phyloP scores from a whole-genome alignment of 2,113 vertebrate genomes.

The Ptyas mucosa region DNA sequence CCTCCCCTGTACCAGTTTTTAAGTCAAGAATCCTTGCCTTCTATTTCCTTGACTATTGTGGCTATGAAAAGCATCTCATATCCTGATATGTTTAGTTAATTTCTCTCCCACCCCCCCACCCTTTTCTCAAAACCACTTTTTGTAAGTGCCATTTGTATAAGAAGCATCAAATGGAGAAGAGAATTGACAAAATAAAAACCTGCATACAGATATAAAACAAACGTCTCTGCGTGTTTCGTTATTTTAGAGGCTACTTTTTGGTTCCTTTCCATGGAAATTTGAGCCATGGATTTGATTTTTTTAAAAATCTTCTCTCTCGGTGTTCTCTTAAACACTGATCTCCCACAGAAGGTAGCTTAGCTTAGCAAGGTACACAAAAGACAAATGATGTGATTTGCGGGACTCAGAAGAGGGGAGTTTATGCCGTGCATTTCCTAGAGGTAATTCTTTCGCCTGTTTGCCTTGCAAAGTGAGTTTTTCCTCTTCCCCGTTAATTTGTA shows the following conservation, averaged over 20 bases:
- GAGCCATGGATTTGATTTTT: not conserved
- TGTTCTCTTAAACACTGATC: not conserved
- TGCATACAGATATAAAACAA: constrained; percentile 70
- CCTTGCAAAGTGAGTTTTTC: not conserved
- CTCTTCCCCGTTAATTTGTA: not conserved
- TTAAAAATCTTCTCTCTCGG: not conserved
- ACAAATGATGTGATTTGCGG: not conserved
- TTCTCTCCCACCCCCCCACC: constrained; percentile 47
- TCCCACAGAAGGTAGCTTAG: not conserved
- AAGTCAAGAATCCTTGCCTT: constrained; percentile 49
- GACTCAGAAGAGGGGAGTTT: not conserved
- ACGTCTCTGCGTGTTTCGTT: fast-evolving
- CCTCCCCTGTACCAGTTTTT: constrained; percentile 41
- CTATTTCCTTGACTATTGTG: constrained; percentile 54
- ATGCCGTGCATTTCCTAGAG: not conserved
- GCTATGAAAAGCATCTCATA: constrained; percentile 65
- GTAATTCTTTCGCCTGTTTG: not conserved
- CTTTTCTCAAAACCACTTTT: constrained; percentile 76
- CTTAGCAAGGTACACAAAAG: not conserved
- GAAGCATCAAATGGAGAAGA: constrained; percentile 84
- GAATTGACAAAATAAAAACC: constrained; percentile 65
- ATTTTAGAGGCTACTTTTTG: not conserved
- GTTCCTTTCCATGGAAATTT: not conserved
- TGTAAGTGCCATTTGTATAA: constrained; percentile 96
- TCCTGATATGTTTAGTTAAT: constrained; percentile 63